Base-by-base conservation (phyloP, 2,113 vertebrate species). In the Aldabrachelys gigantea region DNA sequence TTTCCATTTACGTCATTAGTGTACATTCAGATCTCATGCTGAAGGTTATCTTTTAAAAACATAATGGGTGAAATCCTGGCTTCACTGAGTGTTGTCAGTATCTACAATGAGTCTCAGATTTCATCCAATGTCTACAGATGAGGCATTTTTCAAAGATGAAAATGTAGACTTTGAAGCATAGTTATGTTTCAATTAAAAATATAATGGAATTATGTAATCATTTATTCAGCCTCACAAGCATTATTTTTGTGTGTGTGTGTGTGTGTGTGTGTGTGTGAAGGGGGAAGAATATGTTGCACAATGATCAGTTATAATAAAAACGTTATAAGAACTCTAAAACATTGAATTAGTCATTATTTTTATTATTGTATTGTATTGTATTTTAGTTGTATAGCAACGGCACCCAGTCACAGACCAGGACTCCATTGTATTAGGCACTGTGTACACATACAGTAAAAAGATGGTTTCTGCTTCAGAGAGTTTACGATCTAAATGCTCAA, bases 321-420 rank as follows among this genome's bases (percentile, higher is more conserved):
- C 7, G 41, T 76, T 76, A 24, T 44, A 44, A 24, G 5, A 76
- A 47, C 22, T 44, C 24, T 41, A 27, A 44, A 76, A 76, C 38
- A 25, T 41, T 14, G 22, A 76, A 25, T 44, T 7, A 44, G 6
- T n/a, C 31, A n/a, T 62, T 31, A 56, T 31, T 6, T 31, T 62
- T 62, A 38, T 72, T 72, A 72, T 38, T 38, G 38, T 38, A 72
- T 5, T n/a, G 65, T n/a, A 19, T 69, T n/a, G n/a, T 69, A 69
- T 69, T 56, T 65, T 91, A 12, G 50, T 85, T 83, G 8, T 80
- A n/a, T 78, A 78, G 54, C 13, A 59, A 17, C 72, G 6, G 47
- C 79, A 8, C 4, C n/a, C n/a, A 16, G 8, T 10, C n/a, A 4
- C 12, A 27, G 22, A 44, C 38, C 75, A 44, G 22, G 0, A 2